A percentile compares a stretch with the other conserved stretches of the same genome.
Conservation (phyloP, 1,140 invertebrate genomes). For the Mercenaria mercenaria region DNA sequence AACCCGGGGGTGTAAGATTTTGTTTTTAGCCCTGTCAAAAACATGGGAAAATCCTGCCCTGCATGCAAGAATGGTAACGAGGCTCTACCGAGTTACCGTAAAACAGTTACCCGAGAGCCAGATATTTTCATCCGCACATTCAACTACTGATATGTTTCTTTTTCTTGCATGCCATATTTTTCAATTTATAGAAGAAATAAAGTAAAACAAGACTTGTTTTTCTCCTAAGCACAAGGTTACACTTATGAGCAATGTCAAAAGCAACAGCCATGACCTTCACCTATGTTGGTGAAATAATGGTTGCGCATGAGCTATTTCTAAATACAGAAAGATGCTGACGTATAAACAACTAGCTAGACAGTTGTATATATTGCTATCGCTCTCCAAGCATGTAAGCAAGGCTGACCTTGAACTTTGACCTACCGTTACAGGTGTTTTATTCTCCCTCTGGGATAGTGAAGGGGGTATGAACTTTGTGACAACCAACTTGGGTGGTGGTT, state of each 20-base stretch:
- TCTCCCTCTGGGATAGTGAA: constrained; percentile 4
- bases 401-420: constrained; percentile 20
- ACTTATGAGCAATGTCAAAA: neutral
- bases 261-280: constrained; percentile 39
- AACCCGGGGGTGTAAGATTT: no score
- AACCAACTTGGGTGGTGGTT: constrained; percentile 62
- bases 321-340: neutral
- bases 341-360: neutral
- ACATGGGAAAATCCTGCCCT: no score
- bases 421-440: constrained; percentile 54
- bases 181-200: no score
- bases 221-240: no score
- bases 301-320: neutral
- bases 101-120: no score
- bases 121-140: no score
- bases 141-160: no score
- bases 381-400: neutral
- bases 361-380: neutral
- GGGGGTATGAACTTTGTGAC: constrained; percentile 50
- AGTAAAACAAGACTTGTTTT: no score
- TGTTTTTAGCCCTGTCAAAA: no score
- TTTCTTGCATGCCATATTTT: no score
- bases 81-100: no score
- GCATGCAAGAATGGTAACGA: no score
- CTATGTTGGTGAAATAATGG: neutral